phyloP scores from a whole-genome alignment of 2,888 invertebrate genomes.

The Bhutanitis thaidina region DNA sequence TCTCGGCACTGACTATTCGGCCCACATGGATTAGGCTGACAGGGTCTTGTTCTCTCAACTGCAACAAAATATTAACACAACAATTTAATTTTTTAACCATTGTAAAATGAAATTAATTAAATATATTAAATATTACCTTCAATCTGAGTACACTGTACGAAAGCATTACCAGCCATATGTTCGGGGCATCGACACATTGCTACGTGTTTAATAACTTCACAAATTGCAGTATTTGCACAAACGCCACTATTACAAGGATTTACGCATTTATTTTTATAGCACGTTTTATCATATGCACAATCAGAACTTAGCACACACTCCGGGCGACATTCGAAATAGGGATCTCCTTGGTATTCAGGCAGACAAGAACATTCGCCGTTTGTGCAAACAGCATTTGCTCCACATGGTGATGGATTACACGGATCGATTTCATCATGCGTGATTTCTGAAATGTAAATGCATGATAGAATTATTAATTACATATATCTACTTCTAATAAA shows the following conservation, averaged over 20 bases:
- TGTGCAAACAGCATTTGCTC: conserved; percentile 79
- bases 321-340: conserved; percentile 84
- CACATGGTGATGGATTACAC: conserved; percentile 85
- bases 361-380: conserved; percentile 81
- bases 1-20: conserved; percentile 88
- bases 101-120: background rate
- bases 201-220: conserved; percentile 85
- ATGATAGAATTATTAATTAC: too few relatives aligned
- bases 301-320: conserved; percentile 85
- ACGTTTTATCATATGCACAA: conserved; percentile 82
- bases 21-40: conserved; percentile 85
- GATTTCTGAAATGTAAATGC: conserved; percentile 38
- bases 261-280: conserved; percentile 83
- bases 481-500: too few relatives aligned
- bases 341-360: conserved; percentile 83
- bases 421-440: conserved; percentile 63
- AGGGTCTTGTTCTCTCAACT: conserved; percentile 57
- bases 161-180: conserved; percentile 84
- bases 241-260: conserved; percentile 85
- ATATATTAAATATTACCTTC: conserved; percentile 52
- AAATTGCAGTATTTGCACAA: conserved; percentile 85
- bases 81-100: background rate
- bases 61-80: conserved; percentile 31
- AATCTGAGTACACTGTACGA: conserved; percentile 77
- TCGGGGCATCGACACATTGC: conserved; percentile 86